These are phyloP conservation scores for Myotis brandtii DNA, from an alignment of 2,113 vertebrate genomes.

Conservation along the genomic window DNA sequence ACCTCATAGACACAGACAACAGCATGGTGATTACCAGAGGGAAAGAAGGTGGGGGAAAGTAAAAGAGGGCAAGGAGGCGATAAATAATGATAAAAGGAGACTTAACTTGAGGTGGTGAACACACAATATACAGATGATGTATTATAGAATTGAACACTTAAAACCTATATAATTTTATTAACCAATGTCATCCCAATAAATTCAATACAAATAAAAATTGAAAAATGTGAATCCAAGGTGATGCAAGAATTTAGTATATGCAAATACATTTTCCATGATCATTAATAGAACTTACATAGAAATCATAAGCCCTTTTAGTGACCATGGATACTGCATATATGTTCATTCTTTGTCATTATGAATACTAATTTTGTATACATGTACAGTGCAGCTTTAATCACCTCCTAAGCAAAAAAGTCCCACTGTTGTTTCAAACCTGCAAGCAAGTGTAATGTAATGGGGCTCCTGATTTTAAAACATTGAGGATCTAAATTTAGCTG, in stretches of 20 bases:
- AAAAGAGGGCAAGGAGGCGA: not conserved
- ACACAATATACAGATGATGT: not conserved
- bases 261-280: constrained; percentile 2
- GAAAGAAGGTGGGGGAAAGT: not conserved
- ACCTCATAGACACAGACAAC: not conserved
- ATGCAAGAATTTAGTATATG: not conserved
- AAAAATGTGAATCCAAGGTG: not conserved
- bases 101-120: not conserved
- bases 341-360: not conserved
- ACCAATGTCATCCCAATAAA: not conserved
- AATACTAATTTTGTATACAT: not conserved
- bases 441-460: not conserved
- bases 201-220: not conserved
- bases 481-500: not conserved
- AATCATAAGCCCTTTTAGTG: constrained; percentile 14
- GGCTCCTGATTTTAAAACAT: not conserved
- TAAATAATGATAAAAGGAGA: not conserved
- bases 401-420: not conserved
- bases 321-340: not conserved
- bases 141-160: not conserved
- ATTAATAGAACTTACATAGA: constrained; percentile 32
- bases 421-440: not conserved
- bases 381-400: not conserved
- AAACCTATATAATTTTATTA: not conserved
- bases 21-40: not conserved